Base-by-base conservation (phyloP, 2,797 vertebrate species). In the Gadopsis marmoratus region DNA sequence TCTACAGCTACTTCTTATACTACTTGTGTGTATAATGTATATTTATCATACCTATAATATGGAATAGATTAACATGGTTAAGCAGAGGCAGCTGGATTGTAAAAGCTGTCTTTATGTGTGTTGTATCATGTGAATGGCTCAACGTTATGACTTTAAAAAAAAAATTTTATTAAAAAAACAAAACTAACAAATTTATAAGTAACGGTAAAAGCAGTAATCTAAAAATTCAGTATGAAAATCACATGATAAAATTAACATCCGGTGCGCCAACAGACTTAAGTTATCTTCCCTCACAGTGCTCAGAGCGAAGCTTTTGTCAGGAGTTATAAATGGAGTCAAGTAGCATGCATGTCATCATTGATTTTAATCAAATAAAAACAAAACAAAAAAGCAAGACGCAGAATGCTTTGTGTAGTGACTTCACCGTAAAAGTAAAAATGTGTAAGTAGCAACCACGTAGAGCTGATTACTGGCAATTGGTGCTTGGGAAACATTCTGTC, bases 1-100 rank as follows among this genome's bases (percentile, higher is more conserved):
- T 51, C n/a, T 10, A 67, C 17, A 19, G 14, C 4, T 4, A 21
- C 51, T 29, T 5, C 21, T 31, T 23, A 2, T 11, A 33, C 26
- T 29, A 4, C n/a, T 31, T 23, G 4, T 59, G 5, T 48, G 35
- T 19, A 10, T 29, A 29, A 17, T 19, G 37, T 63, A 5, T 5
- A 14, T 77, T 50, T 50, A 56, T 62, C 43, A 72, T 50, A 35
- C 5, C 14, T 33, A 13, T 8, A 58, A 7, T 51, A 26, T 43
- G 9, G 31, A 5, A 17, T 16, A 29, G 17, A 41, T 33, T 47
- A 63, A 33, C 33, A 0, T 48, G 35, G 33, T 19, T 23, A 45
- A n/a, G 64, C 51, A 39, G 45, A 62, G 33, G 19, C 33, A 41
- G 43, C 45, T 26, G 45, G 62, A 71, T 54, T 61, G 5, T 35